Evolutionary conservation across 2,113 vertebrate genomes (phyloP).

Genomic region (Melanerpes formicivorus): DNA sequence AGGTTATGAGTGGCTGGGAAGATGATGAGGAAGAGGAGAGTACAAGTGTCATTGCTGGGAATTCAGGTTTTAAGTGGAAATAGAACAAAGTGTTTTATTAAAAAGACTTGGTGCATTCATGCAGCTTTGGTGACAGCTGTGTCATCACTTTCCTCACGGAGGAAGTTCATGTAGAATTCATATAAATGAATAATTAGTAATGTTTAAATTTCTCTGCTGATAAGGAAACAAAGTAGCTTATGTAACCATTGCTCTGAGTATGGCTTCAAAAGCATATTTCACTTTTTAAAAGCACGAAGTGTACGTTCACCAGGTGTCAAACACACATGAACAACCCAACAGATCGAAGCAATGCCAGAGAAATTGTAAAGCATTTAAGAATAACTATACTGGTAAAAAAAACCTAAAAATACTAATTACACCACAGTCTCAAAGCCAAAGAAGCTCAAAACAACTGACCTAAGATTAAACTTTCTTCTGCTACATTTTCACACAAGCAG

Average conservation of each 20-base stretch:
- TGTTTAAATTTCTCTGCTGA: neutral
- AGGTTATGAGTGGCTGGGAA: neutral
- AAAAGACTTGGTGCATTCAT: neutral
- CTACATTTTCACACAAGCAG: neutral
- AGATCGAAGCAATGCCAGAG: neutral
- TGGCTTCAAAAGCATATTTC: neutral
- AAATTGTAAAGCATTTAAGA: neutral
- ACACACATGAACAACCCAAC: neutral
- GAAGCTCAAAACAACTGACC: neutral
- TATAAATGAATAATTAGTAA: neutral
- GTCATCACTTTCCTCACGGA: neutral
- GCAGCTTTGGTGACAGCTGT: neutral
- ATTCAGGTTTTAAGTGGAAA: neutral
- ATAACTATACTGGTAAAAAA: neutral
- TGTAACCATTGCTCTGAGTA: neutral
- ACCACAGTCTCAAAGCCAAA: neutral
- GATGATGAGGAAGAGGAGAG: neutral
- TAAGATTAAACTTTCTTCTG: neutral
- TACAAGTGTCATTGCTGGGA: neutral
- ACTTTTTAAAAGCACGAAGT: neutral
- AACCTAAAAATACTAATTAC: neutral
- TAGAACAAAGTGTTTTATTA: neutral
- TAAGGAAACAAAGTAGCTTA: neutral
- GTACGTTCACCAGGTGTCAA: neutral
- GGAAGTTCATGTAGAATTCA: neutral